phyloP scores from a whole-genome alignment of 2,888 invertebrate species.

The Acheta domesticus region DNA sequence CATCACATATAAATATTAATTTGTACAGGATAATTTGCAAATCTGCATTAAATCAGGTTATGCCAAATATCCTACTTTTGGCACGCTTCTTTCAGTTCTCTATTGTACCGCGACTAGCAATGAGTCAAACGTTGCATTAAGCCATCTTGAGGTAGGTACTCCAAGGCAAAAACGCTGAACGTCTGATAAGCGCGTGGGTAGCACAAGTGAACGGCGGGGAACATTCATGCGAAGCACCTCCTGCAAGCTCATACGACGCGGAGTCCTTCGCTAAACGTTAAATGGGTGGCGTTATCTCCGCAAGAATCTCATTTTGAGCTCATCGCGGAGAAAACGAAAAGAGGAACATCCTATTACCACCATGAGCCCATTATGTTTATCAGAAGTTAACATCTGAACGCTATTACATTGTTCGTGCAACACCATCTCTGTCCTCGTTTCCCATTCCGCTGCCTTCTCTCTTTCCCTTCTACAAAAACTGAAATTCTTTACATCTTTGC shows the following conservation, averaged over 20 bases:
- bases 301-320: not conserved
- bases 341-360: slow-evolving; percentile 5
- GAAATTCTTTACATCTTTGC: not conserved
- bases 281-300: not conserved
- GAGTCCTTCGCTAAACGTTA: not conserved
- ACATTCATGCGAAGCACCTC: not conserved
- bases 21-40: too few relatives aligned
- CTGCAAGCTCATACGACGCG: not conserved
- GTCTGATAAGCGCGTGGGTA: too few relatives aligned
- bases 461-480: not conserved
- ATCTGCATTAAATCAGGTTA: too few relatives aligned
- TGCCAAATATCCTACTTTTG: too few relatives aligned
- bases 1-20: too few relatives aligned
- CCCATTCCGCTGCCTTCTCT: not conserved
- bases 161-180: too few relatives aligned
- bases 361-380: slow-evolving; percentile 5
- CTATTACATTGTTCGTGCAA: slow-evolving; percentile 1
- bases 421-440: not conserved
- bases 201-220: too few relatives aligned
- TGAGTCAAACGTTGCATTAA: too few relatives aligned
- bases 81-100: too few relatives aligned
- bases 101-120: too few relatives aligned
- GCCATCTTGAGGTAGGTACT: too few relatives aligned
- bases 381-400: slow-evolving; percentile 5
- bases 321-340: not conserved